Conservation (phyloP, 2,113 vertebrate species). For the Lates calcarifer region DNA sequence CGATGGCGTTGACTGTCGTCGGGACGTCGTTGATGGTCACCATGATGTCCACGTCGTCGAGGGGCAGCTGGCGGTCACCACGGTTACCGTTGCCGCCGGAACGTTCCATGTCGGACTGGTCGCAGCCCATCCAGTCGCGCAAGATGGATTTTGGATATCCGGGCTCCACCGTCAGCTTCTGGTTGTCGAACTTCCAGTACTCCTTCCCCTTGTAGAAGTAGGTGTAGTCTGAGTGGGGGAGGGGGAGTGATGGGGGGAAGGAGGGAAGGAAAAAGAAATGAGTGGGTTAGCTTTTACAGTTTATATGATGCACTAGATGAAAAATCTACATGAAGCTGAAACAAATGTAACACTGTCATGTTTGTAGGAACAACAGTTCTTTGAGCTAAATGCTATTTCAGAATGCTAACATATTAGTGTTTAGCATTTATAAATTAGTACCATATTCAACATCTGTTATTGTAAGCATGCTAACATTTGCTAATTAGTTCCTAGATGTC, state of each 20-base stretch:
- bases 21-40: constrained; percentile 96
- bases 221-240: constrained; percentile 90
- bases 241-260: not conserved
- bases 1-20: constrained; percentile 96
- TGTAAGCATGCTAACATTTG: too few species aligned
- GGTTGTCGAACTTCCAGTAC: constrained; percentile 99
- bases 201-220: constrained; percentile 99
- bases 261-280: not conserved
- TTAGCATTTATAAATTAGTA: too few species aligned
- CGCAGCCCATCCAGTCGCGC: constrained; percentile 99
- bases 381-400: too few species aligned
- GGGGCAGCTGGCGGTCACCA: constrained; percentile 91
- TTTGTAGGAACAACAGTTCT: too few species aligned
- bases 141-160: constrained; percentile 97
- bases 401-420: too few species aligned
- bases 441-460: too few species aligned
- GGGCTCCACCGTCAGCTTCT: constrained; percentile 94
- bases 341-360: too few species aligned
- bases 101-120: constrained; percentile 93
- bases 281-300: not conserved
- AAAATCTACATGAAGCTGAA: too few species aligned
- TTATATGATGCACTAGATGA: too few species aligned
- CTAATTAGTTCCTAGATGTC: too few species aligned
- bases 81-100: constrained; percentile 77
- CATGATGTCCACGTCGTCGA: constrained; percentile 97